Conservation (phyloP, 2,888 invertebrate species). For the Cordilura impudica region DNA sequence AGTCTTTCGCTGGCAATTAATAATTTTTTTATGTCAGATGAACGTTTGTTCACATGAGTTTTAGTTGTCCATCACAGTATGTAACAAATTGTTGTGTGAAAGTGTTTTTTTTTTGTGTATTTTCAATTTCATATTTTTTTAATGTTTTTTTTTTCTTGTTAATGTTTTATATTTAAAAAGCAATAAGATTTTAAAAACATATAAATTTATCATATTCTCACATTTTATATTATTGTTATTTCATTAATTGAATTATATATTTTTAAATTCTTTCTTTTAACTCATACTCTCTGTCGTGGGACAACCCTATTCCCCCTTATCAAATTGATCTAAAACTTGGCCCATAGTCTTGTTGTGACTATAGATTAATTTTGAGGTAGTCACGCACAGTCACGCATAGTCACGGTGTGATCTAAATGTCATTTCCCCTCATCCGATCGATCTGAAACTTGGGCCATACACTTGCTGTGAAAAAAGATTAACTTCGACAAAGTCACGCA, state of each 20-base stretch:
- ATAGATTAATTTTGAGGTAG: no score
- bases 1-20: constrained; percentile 33
- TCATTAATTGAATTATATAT: background rate
- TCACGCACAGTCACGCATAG: no score
- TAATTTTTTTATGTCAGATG: constrained; percentile 28
- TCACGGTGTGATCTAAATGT: no score
- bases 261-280: no score
- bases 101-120: constrained; percentile 38
- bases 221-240: background rate
- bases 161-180: background rate
- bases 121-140: constrained; percentile 31
- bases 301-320: no score
- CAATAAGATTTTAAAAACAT: background rate
- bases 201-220: background rate
- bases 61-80: constrained; percentile 45
- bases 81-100: constrained; percentile 47
- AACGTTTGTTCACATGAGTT: constrained; percentile 43
- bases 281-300: no score
- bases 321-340: no score
- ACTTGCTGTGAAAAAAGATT: no score
- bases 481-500: no score
- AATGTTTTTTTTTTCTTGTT: background rate
- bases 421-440: no score
- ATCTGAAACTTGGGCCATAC: no score
- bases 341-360: no score